These are phyloP conservation scores for Dasyornis broadbenti DNA, from an alignment of 2,113 vertebrate genomes.

Conservation along the genomic window DNA sequence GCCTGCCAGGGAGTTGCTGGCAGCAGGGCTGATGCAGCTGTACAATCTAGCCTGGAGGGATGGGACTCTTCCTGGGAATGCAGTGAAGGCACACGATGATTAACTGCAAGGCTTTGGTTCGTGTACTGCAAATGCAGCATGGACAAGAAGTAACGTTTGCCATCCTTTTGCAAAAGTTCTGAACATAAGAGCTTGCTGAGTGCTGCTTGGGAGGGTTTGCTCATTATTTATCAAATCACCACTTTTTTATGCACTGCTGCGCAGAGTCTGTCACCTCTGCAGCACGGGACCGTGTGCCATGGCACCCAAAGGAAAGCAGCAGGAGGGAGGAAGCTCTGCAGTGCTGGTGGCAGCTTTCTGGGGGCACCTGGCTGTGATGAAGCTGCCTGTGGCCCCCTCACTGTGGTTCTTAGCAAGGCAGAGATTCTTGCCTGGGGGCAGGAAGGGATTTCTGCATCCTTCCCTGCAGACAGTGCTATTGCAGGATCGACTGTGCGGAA, in stretches of 20 bases:
- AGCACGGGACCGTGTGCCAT: fast-evolving
- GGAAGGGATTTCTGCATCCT: background rate
- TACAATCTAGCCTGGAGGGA: background rate
- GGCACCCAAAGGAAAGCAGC: background rate
- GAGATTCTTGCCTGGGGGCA: fast-evolving
- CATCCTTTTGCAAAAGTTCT: background rate
- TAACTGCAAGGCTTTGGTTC: background rate
- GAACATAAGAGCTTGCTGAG: background rate
- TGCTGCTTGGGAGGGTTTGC: background rate
- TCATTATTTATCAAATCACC: background rate
- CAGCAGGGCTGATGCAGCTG: background rate
- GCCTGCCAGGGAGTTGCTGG: background rate
- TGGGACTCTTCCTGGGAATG: background rate
- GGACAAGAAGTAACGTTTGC: background rate
- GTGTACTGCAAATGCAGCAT: background rate
- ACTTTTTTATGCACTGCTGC: background rate
- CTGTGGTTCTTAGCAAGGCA: background rate
- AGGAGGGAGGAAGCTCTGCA: background rate
- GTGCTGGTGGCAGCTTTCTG: background rate
- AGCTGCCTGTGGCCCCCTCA: background rate
- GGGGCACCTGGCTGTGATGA: fast-evolving
- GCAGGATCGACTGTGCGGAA: fast-evolving
- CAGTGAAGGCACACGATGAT: fast-evolving
- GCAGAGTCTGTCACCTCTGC: background rate
- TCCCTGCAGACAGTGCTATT: fast-evolving